phyloP scores from a whole-genome alignment of 2,797 vertebrate genomes.

The Pangasius sanitwongsei region DNA sequence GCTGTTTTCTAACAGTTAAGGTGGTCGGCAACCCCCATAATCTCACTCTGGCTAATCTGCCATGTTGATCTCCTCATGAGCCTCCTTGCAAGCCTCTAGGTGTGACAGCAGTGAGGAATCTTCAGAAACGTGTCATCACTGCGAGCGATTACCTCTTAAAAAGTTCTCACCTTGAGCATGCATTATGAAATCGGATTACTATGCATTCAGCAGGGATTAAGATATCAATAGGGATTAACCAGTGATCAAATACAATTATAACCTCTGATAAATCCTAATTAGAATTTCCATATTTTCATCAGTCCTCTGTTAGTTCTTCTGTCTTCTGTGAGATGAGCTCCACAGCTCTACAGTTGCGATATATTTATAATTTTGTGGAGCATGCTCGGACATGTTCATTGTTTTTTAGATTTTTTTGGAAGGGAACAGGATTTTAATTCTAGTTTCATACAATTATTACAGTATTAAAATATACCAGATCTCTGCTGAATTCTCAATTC shows the following conservation, averaged over 20 bases:
- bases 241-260: conserved; percentile 37
- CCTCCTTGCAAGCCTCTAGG: background rate
- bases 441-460: conserved; percentile 22
- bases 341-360: background rate
- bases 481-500: background rate
- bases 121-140: background rate
- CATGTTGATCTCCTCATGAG: conserved; percentile 17
- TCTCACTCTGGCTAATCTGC: conserved; percentile 18
- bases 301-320: background rate
- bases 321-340: background rate
- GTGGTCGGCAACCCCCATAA: conserved; percentile 14
- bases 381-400: conserved; percentile 5
- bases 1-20: background rate
- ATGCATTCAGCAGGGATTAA: conserved; percentile 33
- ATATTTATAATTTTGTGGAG: background rate
- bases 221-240: conserved; percentile 44
- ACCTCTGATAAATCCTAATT: conserved; percentile 28
- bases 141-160: background rate
- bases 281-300: conserved; percentile 27
- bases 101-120: conserved; percentile 10
- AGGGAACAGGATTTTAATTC: conserved; percentile 19
- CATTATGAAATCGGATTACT: conserved; percentile 42
- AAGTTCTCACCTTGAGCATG: conserved; percentile 17
- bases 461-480: conserved; percentile 10
- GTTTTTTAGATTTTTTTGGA: background rate